phyloP scores from a whole-genome alignment of 2,888 invertebrate genomes.

The Aelia acuminata region DNA sequence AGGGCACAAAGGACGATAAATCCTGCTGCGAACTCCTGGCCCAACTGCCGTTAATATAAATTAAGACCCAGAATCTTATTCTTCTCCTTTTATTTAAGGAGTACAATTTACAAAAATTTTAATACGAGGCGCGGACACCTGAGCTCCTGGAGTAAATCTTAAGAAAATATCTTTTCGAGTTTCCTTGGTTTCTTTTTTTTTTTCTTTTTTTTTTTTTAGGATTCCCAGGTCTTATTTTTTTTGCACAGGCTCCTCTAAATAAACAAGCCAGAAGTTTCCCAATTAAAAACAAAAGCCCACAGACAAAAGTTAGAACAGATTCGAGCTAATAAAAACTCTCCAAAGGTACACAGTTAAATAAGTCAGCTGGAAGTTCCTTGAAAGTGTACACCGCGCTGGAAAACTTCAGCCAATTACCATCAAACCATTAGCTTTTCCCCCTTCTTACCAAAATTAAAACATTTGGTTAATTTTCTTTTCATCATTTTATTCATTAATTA shows the following conservation, averaged over 20 bases:
- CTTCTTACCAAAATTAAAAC: neutral
- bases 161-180: neutral
- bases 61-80: slow-evolving; percentile 5
- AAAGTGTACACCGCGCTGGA: neutral
- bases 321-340: neutral
- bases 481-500: too few species aligned
- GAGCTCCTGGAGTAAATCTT: neutral
- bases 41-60: neutral
- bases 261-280: slow-evolving; percentile 10
- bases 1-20: slow-evolving; percentile 21
- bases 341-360: neutral
- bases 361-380: neutral
- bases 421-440: neutral
- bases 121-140: slow-evolving; percentile 16
- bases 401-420: neutral
- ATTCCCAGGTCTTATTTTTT: neutral
- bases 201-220: neutral
- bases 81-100: slow-evolving; percentile 21
- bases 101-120: slow-evolving; percentile 11
- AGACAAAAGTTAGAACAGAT: slow-evolving; percentile 26
- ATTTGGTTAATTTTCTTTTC: neutral
- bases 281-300: slow-evolving; percentile 14
- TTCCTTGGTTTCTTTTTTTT: neutral
- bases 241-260: neutral
- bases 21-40: neutral